Base-by-base conservation (phyloP, 2,888 invertebrate genomes). In the Periphyllus acericola region DNA sequence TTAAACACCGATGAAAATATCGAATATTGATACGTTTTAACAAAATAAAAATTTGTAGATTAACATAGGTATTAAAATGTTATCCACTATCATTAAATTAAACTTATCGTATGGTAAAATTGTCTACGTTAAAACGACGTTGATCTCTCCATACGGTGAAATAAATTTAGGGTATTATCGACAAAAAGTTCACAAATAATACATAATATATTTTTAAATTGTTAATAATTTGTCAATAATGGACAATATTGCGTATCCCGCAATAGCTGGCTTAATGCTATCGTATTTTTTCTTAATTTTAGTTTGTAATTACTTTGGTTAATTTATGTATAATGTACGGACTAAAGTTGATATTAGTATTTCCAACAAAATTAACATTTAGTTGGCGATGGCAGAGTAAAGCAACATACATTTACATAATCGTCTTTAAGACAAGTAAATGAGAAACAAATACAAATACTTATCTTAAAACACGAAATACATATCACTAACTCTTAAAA, bases 241-340 rank as follows among this genome's bases (percentile, higher is more conserved):
- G 1, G 29, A 71, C 32, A 29, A 25, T 19, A 8, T 0, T 29
- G 25, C 25, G 21, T 52, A 14, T 32, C 17, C 25, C 25, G 29
- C 29, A 17, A 71, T 17, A 17, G 3, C 29, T 17, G 71, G 71
- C 36, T 36, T 40, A 75, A 32, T 25, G 40, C 21, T 40, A 36
- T n/a, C 32, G 5, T 40, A 25, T 76, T 40, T 25, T 84, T 60
- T 55, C 6, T 78, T 85, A 68, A 85, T 76, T 85, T 85, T 85
- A 85, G 78, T 68, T 85, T 85, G 46, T 78, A 78, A 85, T 85
- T 78, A 78, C 78, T 85, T 85, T 78, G n/a, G 25, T n/a, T 85
- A 85, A 85, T 85, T 85, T 85, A 85, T 85, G 78, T 85, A 71
- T 74, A n/a, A n/a, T n/a, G n/a, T 60, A 52, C 78, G 9, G 76